These are phyloP conservation scores for Seira sanloemensis DNA, from an alignment of 2,888 invertebrate genomes.

Conservation along the genomic window DNA sequence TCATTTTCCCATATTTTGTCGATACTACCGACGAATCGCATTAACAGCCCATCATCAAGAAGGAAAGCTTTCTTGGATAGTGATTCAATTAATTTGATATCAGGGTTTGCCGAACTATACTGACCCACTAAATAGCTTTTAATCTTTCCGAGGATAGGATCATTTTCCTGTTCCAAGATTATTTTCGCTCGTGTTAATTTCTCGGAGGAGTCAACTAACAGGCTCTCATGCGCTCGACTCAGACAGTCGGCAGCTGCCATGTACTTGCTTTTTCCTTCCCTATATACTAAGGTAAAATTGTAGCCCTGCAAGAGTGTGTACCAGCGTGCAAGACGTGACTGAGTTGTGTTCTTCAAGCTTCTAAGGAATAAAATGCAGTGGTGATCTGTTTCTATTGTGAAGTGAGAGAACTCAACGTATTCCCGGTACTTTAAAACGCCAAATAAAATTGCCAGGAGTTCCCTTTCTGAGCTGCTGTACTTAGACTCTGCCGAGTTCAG, in stretches of 20 bases:
- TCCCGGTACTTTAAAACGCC: conserved; percentile 75
- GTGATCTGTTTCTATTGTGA: conserved; percentile 76
- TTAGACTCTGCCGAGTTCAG: conserved; percentile 74
- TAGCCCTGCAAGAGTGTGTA: conserved; percentile 75
- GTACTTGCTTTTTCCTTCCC: conserved; percentile 74
- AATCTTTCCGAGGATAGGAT: conserved; percentile 32
- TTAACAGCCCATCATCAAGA: conserved; percentile 30
- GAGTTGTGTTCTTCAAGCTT: conserved; percentile 74
- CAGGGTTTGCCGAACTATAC: conserved; percentile 21
- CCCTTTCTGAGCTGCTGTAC: conserved; percentile 75
- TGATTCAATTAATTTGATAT: not conserved
- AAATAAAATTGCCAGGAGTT: conserved; percentile 75
- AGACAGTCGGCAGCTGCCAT: conserved; percentile 76
- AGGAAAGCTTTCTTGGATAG: conserved; percentile 24
- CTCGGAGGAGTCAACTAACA: not conserved
- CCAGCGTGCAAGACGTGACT: conserved; percentile 76
- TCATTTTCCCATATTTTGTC: conserved; percentile 61
- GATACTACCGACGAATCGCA: conserved; percentile 40
- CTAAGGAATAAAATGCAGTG: conserved; percentile 77
- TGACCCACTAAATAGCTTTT: conserved; percentile 24
- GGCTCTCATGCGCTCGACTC: not conserved
- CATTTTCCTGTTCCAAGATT: conserved; percentile 39
- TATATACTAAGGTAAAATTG: conserved; percentile 75
- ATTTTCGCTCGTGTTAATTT: not conserved
- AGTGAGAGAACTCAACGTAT: conserved; percentile 75